Conservation (phyloP, 1,140 invertebrate genomes). For the Stegodyphus mimosarum region DNA sequence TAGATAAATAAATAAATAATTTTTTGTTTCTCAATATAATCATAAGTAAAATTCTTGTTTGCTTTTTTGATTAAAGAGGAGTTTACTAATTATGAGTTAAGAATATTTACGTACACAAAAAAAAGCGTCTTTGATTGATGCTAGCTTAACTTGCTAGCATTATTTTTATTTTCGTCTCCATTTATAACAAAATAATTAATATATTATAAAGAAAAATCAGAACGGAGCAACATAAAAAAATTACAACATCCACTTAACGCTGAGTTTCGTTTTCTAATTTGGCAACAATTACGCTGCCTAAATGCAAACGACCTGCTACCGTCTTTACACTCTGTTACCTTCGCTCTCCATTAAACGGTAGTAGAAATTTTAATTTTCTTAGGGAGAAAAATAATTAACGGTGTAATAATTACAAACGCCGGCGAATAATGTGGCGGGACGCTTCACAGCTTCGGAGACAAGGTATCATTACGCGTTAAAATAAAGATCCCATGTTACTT, state of each 20-base stretch:
- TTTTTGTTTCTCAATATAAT: too few relatives aligned
- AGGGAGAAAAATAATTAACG: conserved; percentile 9
- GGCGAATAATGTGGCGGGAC: neutral
- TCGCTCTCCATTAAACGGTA: neutral
- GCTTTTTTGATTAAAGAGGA: too few relatives aligned
- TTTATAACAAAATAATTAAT: too few relatives aligned
- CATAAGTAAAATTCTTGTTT: too few relatives aligned
- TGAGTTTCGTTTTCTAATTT: conserved; percentile 12
- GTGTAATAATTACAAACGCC: conserved; percentile 14
- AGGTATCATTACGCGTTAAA: neutral
- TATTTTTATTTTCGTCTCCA: too few relatives aligned
- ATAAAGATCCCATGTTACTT: neutral
- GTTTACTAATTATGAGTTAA: too few relatives aligned
- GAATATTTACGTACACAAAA: too few relatives aligned
- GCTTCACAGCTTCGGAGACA: neutral
- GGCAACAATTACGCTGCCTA: conserved; percentile 9
- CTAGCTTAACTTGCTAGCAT: too few relatives aligned
- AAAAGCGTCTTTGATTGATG: too few relatives aligned
- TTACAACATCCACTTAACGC: neutral
- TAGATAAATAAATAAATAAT: too few relatives aligned
- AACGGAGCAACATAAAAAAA: neutral
- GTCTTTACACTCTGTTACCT: conserved; percentile 12
- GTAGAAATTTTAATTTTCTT: conserved; percentile 16
- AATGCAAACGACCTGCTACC: conserved; percentile 11
- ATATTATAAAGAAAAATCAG: too few relatives aligned